Percentiles rank a stretch among this genome's conserved stretches.
phyloP scores from a whole-genome alignment of 2,888 invertebrate genomes.

The Ephialtes manifestator region DNA sequence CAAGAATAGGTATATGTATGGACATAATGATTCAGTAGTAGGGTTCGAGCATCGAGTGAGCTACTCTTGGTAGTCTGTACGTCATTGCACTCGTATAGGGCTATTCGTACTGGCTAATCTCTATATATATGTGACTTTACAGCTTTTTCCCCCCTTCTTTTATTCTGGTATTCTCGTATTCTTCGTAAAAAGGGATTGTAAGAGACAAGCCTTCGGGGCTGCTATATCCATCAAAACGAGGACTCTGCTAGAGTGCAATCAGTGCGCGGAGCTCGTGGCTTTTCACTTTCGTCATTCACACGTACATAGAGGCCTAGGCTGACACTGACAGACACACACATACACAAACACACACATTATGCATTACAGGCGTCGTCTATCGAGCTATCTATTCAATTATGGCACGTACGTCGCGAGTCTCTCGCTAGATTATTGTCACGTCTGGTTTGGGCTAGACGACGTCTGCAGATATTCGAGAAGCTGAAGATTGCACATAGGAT shows the following conservation, averaged over 20 bases:
- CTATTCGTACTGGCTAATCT: background rate
- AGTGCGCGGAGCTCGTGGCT: slow-evolving; percentile 7
- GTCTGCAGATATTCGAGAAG: background rate
- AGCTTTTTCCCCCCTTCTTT: background rate
- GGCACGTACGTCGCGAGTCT: background rate
- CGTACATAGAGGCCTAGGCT: background rate
- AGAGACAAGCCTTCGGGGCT: background rate
- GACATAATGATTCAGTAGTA: background rate
- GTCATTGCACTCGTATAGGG: background rate
- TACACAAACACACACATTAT: slow-evolving; percentile 3
- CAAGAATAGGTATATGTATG: background rate
- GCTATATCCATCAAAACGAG: background rate
- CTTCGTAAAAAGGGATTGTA: background rate
- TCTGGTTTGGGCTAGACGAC: background rate
- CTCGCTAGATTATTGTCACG: slow-evolving; percentile 2
- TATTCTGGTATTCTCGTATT: background rate
- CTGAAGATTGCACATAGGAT: background rate
- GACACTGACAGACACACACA: background rate
- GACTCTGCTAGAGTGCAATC: slow-evolving; percentile 24
- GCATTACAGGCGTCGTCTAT: slow-evolving; percentile 1
- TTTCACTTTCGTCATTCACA: slow-evolving; percentile 33
- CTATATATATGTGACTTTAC: background rate
- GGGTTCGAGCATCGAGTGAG: background rate
- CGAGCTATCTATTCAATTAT: slow-evolving; percentile 42
- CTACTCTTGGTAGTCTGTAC: background rate